Evolutionary conservation across 2,797 vertebrate genomes (phyloP).

Genomic region (Crotalus adamanteus): DNA sequence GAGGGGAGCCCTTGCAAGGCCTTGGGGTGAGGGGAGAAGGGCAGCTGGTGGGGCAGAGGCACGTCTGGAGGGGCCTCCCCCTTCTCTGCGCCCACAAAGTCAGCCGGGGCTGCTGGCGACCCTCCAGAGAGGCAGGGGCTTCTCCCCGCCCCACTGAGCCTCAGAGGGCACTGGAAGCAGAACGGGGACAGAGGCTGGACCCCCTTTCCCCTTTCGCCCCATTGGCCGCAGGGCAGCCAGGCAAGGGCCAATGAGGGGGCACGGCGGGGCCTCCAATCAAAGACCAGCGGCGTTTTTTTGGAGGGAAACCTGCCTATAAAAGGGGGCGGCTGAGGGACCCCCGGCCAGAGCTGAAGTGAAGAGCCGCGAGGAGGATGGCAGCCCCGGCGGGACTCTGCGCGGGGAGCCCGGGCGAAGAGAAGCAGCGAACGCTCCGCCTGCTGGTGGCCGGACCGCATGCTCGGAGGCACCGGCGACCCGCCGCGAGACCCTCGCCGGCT

Average conservation of each 20-base stretch:
- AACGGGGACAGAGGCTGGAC: rapidly evolving
- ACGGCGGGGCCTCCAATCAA: background rate
- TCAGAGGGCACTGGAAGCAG: background rate
- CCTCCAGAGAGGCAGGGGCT: background rate
- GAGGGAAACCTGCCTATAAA: background rate
- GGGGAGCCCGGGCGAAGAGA: background rate
- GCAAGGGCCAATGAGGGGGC: background rate
- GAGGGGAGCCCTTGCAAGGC: background rate
- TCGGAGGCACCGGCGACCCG: background rate
- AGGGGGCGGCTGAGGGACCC: background rate
- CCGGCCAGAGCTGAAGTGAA: background rate
- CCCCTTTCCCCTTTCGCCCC: background rate
- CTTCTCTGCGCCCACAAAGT: background rate
- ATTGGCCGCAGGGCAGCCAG: rapidly evolving
- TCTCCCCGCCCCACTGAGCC: background rate
- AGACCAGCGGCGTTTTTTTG: background rate
- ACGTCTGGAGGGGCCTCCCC: background rate
- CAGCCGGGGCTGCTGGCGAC: background rate
- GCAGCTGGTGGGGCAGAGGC: too few species aligned
- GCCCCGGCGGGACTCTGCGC: background rate
- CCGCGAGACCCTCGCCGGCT: background rate
- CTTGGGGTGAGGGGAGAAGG: background rate
- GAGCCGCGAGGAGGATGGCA: background rate
- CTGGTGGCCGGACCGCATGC: background rate
- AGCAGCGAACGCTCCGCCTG: background rate